These are phyloP conservation scores for Acleris holmiana DNA, from an alignment of 2,888 invertebrate genomes.

Conservation along the genomic window DNA sequence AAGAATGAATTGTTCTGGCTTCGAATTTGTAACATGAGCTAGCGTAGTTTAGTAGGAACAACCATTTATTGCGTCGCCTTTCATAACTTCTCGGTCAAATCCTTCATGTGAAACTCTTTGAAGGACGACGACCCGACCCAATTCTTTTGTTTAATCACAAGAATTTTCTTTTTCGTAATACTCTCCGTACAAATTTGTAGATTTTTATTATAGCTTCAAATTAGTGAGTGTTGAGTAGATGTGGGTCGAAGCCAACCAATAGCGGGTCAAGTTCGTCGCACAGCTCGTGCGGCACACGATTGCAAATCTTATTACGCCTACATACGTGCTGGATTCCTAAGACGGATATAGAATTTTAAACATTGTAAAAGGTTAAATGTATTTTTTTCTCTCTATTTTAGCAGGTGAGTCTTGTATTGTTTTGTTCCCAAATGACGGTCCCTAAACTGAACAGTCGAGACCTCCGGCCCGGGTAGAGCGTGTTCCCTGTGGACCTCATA, in stretches of 20 bases:
- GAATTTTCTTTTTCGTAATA: constrained; percentile 1
- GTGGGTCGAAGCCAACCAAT: constrained; percentile 50
- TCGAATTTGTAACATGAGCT: not conserved
- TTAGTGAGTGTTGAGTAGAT: constrained; percentile 43
- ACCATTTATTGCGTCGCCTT: constrained; percentile 1
- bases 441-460: too few relatives aligned
- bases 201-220: constrained; percentile 51
- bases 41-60: constrained; percentile 5
- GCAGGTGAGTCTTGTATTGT: too few relatives aligned
- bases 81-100: constrained; percentile 3
- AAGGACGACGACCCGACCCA: constrained; percentile 11
- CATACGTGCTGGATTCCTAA: constrained; percentile 8
- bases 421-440: too few relatives aligned
- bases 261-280: constrained; percentile 62
- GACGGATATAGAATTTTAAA: not conserved
- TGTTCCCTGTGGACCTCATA: constrained; percentile 7
- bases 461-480: constrained; percentile 13
- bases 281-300: constrained; percentile 9
- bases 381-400: too few relatives aligned
- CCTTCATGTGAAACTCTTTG: constrained; percentile 3
- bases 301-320: constrained; percentile 15
- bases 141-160: constrained; percentile 8
- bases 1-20: constrained; percentile 1
- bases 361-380: too few relatives aligned
- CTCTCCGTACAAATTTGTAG: constrained; percentile 2